phyloP scores from a whole-genome alignment of 2,113 vertebrate genomes.

The Nothobranchius furzeri region DNA sequence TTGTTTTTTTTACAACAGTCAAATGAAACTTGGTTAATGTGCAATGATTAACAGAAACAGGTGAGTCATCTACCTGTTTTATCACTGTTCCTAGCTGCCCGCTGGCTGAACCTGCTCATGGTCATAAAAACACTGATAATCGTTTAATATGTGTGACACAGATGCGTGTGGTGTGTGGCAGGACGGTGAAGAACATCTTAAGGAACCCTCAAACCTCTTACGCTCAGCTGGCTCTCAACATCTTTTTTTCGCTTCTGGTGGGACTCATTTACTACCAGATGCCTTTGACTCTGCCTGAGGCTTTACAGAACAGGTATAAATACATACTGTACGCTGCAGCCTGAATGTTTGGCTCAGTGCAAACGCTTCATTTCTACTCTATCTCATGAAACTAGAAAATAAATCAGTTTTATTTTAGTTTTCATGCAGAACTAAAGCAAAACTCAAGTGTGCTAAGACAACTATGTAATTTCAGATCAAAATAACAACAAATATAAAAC shows the following conservation, averaged over 20 bases:
- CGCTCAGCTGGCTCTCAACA: conserved; percentile 74
- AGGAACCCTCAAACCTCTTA: conserved; percentile 84
- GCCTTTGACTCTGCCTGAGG: conserved; percentile 76
- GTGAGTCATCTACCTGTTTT: conserved; percentile 11
- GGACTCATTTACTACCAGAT: conserved; percentile 84
- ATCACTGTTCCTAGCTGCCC: conserved; percentile 9
- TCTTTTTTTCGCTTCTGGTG: conserved; percentile 77
- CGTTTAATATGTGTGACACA: conserved; percentile 39
- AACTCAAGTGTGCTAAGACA: neutral
- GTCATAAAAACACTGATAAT: conserved; percentile 17
- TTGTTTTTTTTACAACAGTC: neutral
- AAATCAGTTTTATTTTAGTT: neutral
- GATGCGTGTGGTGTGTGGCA: conserved; percentile 75
- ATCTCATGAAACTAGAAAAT: neutral
- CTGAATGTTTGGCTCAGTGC: neutral
- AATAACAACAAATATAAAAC: neutral
- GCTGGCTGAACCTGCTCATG: conserved; percentile 18
- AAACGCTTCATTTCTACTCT: neutral
- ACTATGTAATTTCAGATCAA: neutral
- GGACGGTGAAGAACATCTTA: conserved; percentile 71
- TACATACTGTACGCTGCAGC: neutral
- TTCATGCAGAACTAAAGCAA: neutral
- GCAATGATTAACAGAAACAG: neutral
- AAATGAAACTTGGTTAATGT: neutral
- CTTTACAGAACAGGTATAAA: conserved; percentile 80